Evolutionary conservation across 1,140 invertebrate species (phyloP).

Genomic region (Musca domestica): DNA sequence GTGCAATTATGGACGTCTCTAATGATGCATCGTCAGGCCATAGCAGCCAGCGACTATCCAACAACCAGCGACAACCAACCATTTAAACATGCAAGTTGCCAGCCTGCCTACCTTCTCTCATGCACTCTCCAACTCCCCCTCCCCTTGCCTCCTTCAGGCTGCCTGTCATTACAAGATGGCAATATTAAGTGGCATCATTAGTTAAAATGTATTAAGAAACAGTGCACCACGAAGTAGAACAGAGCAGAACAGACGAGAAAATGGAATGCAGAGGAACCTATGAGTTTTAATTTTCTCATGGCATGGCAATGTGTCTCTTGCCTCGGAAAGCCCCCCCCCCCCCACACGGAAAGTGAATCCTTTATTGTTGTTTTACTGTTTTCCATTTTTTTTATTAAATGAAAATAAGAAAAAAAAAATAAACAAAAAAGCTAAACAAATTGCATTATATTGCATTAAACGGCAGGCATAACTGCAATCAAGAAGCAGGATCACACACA

Average conservation of each 20-base stretch:
- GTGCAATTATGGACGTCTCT: too few species aligned
- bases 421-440: too few species aligned
- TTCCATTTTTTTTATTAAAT: neutral
- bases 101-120: neutral
- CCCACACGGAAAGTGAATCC: neutral
- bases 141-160: too few species aligned
- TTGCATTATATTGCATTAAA: too few species aligned
- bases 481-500: too few species aligned
- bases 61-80: neutral
- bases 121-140: too few species aligned
- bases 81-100: neutral
- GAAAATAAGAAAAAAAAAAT: neutral
- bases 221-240: too few species aligned
- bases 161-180: constrained; percentile 13
- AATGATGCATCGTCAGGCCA: too few species aligned
- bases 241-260: too few species aligned
- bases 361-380: neutral
- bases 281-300: constrained; percentile 21
- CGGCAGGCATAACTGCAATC: too few species aligned
- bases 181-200: constrained; percentile 21
- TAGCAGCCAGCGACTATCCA: too few species aligned
- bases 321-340: neutral
- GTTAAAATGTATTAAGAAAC: constrained; percentile 19
- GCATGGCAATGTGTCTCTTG: neutral
- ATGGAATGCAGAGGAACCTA: neutral